Evolutionary conservation across 37 sponge, comb jelly and placozoan genomes (phyloP).

Genomic region (Ianthella basta): DNA sequence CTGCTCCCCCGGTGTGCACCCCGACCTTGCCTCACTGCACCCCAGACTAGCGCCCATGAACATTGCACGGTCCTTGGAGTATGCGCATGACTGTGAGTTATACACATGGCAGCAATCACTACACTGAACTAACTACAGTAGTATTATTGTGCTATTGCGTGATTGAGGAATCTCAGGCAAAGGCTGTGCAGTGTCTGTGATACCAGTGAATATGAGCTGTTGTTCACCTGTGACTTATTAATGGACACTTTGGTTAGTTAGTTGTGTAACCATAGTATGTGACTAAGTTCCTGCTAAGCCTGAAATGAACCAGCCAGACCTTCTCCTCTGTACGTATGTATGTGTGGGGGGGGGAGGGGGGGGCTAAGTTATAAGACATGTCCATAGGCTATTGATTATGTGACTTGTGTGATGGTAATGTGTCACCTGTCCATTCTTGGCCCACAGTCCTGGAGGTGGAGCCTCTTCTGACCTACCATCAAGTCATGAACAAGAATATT

Average conservation of each 20-base stretch:
- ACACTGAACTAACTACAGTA: too few species aligned
- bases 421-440: neutral
- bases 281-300: too few species aligned
- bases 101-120: neutral
- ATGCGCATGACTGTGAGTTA: constrained; percentile 1
- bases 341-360: too few species aligned
- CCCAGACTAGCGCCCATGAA: constrained; percentile 22
- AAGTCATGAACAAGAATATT: constrained; percentile 33
- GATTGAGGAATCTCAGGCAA: neutral
- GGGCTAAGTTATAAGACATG: neutral
- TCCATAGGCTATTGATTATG: too few species aligned
- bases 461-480: neutral
- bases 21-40: constrained; percentile 42
- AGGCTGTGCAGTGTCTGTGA: neutral
- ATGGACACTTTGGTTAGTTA: too few species aligned
- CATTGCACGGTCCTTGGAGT: constrained; percentile 15
- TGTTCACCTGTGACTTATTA: neutral
- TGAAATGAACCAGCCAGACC: too few species aligned
- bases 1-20: constrained; percentile 68
- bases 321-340: too few species aligned
- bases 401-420: too few species aligned
- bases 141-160: neutral
- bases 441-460: constrained; percentile 8
- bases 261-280: too few species aligned
- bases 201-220: neutral